phyloP scores from a whole-genome alignment of 2,113 vertebrate species.

The Bufo bufo region DNA sequence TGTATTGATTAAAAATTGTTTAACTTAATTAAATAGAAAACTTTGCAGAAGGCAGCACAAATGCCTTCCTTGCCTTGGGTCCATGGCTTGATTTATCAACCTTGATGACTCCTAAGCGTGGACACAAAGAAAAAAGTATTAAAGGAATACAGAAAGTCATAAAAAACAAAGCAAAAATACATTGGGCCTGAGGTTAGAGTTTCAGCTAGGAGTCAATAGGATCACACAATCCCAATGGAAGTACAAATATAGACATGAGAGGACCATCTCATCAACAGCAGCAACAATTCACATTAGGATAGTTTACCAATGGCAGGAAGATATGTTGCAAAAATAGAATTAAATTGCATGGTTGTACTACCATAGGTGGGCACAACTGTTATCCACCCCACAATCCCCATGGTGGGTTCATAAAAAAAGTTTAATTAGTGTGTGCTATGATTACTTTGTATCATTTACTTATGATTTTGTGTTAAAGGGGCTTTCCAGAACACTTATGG shows the following conservation, averaged over 20 bases:
- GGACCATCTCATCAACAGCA: neutral
- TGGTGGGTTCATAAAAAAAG: too few relatives aligned
- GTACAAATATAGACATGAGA: neutral
- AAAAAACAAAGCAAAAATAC: neutral
- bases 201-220: neutral
- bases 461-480: too few relatives aligned
- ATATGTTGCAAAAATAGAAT: neutral
- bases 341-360: neutral
- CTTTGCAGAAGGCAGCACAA: neutral
- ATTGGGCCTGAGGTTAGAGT: neutral
- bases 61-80: neutral
- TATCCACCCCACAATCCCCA: neutral
- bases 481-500: too few relatives aligned
- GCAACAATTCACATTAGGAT: neutral
- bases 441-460: too few relatives aligned
- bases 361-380: too few relatives aligned
- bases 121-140: neutral
- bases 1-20: neutral
- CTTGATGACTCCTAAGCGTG: neutral
- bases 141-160: neutral
- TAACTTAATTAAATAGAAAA: neutral
- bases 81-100: neutral
- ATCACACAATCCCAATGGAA: neutral
- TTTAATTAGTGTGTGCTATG: too few relatives aligned
- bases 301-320: neutral